Evolutionary conservation across 2,888 invertebrate species (phyloP).

Genomic region (Schizaphis graminum): DNA sequence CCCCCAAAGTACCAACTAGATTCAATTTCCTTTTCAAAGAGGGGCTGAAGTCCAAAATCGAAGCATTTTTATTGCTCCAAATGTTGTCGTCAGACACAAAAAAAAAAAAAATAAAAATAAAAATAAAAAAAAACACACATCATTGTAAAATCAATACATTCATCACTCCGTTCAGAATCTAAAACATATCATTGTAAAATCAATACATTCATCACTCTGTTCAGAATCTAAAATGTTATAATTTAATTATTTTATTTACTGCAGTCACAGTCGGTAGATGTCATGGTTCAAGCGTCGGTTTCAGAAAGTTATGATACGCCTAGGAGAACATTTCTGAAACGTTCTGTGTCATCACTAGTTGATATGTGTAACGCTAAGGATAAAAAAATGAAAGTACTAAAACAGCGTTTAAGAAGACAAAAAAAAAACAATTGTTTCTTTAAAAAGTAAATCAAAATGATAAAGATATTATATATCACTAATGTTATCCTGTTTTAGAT

Average conservation of each 20-base stretch:
- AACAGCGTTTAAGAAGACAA: background rate
- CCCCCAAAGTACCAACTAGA: too few species aligned
- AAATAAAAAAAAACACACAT: too few species aligned
- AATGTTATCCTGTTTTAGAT: background rate
- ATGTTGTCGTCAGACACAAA: too few species aligned
- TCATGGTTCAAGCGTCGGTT: background rate
- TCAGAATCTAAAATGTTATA: background rate
- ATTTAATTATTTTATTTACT: background rate
- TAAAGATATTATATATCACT: too few species aligned
- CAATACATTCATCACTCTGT: too few species aligned
- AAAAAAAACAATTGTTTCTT: slow-evolving; percentile 7
- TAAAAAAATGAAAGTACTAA: background rate
- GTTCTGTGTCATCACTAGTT: background rate
- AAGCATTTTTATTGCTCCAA: too few species aligned
- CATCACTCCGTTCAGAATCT: too few species aligned
- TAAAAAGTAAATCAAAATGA: background rate
- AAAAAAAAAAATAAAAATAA: too few species aligned
- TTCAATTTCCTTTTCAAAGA: too few species aligned
- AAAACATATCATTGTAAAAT: too few species aligned
- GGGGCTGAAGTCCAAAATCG: too few species aligned
- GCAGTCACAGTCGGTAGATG: background rate
- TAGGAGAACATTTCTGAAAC: background rate
- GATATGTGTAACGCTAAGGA: background rate
- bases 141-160: too few species aligned
- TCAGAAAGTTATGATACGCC: background rate